These are phyloP conservation scores for Ctenosaura bakeri DNA, from an alignment of 2,797 vertebrate species.

Conservation along the genomic window DNA sequence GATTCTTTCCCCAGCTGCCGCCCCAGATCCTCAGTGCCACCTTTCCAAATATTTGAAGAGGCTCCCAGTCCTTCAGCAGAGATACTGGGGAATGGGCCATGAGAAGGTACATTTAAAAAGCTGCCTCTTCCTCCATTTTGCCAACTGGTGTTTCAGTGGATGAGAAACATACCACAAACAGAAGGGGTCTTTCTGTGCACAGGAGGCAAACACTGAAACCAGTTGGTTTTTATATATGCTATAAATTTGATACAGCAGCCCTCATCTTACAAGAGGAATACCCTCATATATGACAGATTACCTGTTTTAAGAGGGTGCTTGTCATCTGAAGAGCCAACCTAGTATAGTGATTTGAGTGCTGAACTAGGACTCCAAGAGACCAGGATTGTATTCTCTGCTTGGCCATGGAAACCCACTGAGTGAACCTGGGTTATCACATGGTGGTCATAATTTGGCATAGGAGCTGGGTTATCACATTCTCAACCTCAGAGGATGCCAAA, in stretches of 20 bases:
- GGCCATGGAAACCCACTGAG: too few species aligned
- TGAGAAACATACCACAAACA: not conserved
- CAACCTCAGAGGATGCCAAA: too few species aligned
- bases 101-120: not conserved
- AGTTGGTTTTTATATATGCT: not conserved
- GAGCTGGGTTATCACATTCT: too few species aligned
- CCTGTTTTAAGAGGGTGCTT: not conserved
- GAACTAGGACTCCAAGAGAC: too few species aligned
- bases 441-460: too few species aligned
- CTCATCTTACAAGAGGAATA: not conserved
- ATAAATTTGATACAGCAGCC: not conserved
- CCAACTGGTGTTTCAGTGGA: not conserved
- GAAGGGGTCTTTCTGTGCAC: not conserved
- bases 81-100: not conserved
- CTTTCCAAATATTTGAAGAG: not conserved
- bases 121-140: not conserved
- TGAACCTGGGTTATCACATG: too few species aligned
- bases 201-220: not conserved
- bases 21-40: not conserved
- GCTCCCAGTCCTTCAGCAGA: not conserved
- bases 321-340: too few species aligned
- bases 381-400: too few species aligned
- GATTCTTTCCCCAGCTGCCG: too few species aligned
- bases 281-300: too few species aligned
- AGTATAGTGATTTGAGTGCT: too few species aligned